Conservation (phyloP, 1,140 invertebrate genomes). For the Aplysia californica region DNA sequence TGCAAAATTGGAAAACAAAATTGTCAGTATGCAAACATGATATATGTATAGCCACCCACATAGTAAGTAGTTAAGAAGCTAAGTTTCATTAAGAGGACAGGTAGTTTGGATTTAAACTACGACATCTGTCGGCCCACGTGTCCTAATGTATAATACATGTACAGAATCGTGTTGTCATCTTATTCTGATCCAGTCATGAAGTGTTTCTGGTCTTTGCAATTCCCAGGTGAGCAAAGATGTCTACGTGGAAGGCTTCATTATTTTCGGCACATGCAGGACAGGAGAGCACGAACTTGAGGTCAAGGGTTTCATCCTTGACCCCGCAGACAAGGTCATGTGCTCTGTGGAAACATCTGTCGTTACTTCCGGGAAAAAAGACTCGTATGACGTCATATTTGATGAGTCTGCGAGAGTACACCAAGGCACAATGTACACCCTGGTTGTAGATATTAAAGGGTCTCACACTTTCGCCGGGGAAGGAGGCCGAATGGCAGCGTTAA, state of each 20-base stretch:
- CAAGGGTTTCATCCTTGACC: conserved; percentile 18
- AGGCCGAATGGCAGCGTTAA: conserved; percentile 16
- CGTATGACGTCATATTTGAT: conserved; percentile 32
- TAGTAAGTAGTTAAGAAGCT: no score
- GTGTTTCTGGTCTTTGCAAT: background rate
- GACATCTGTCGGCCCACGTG: no score
- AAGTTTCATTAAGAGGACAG: background rate
- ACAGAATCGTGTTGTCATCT: no score
- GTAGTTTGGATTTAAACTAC: background rate
- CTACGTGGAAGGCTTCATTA: conserved; percentile 27
- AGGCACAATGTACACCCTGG: conserved; percentile 20
- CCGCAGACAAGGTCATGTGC: conserved; percentile 4
- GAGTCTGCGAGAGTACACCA: background rate
- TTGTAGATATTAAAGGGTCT: conserved; percentile 20
- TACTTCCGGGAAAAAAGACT: conserved; percentile 23
- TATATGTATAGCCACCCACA: no score
- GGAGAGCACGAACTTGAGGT: conserved; percentile 15
- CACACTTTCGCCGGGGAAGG: conserved; percentile 30
- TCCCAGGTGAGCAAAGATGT: conserved; percentile 25
- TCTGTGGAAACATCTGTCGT: background rate
- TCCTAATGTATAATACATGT: no score
- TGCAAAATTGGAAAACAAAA: no score
- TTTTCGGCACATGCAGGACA: conserved; percentile 27
- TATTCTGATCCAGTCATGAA: no score
- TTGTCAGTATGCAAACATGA: no score